These are phyloP conservation scores for Hypercompe scribonia DNA, from an alignment of 2,888 invertebrate genomes.

Conservation along the genomic window DNA sequence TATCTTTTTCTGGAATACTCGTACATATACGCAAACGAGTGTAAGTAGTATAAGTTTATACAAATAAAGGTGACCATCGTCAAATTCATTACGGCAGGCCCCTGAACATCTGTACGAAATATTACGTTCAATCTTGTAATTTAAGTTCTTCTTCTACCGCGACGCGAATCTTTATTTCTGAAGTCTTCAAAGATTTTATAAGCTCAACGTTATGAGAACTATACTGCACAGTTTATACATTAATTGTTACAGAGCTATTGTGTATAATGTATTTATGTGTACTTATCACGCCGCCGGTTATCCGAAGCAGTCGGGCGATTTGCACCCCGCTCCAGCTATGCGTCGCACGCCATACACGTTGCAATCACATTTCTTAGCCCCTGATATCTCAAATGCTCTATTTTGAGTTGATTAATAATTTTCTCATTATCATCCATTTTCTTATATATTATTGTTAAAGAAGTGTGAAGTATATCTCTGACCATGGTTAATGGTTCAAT, in stretches of 20 bases:
- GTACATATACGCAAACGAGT: too few species aligned
- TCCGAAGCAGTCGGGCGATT: conserved; percentile 70
- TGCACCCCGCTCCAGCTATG: conserved; percentile 64
- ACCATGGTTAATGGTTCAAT: too few species aligned
- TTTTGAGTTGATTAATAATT: neutral
- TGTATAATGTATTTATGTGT: conserved; percentile 13
- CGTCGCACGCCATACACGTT: conserved; percentile 62
- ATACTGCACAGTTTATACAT: neutral
- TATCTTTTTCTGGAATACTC: too few species aligned
- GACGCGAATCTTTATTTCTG: neutral
- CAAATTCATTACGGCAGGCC: neutral
- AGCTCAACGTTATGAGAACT: neutral
- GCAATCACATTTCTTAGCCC: conserved; percentile 61
- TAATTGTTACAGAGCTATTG: neutral
- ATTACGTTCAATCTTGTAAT: neutral
- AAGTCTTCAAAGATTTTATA: neutral
- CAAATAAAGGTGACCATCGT: neutral
- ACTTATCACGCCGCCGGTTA: conserved; percentile 52
- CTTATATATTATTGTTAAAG: neutral
- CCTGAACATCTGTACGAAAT: neutral
- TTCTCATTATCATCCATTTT: neutral
- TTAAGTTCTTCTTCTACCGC: neutral
- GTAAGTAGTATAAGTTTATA: too few species aligned
- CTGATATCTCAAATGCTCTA: conserved; percentile 49
- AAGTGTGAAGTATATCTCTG: too few species aligned